Conservation (phyloP, 2,113 vertebrate genomes). For the Ptychochromis oligacanthus region DNA sequence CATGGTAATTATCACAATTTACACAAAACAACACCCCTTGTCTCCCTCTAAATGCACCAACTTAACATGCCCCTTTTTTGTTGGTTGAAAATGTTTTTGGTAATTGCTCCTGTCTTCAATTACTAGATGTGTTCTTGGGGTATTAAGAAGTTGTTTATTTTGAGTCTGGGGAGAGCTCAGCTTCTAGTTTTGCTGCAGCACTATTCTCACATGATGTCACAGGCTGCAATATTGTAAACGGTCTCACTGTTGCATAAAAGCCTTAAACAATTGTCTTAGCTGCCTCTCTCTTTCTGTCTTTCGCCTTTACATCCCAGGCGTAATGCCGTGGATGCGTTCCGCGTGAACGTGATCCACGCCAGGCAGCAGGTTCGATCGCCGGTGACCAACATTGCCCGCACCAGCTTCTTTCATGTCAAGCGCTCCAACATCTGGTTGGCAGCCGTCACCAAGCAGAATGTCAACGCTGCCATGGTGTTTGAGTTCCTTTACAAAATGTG, state of each 20-base stretch:
- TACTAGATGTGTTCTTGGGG: neutral
- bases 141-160: neutral
- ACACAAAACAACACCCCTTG: conserved; percentile 26
- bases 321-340: conserved; percentile 97
- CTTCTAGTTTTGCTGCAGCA: neutral
- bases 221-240: neutral
- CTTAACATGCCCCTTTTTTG: neutral
- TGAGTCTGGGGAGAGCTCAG: neutral
- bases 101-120: neutral
- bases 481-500: conserved; percentile 99
- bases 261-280: neutral
- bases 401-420: conserved; percentile 99
- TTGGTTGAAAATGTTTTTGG: conserved; percentile 5
- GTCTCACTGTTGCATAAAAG: neutral
- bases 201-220: conserved; percentile 13
- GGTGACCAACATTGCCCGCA: conserved; percentile 98
- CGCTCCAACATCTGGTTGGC: conserved; percentile 99
- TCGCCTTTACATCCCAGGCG: conserved; percentile 78
- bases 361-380: conserved; percentile 98
- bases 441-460: conserved; percentile 99
- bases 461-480: conserved; percentile 99
- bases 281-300: neutral
- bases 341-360: conserved; percentile 98
- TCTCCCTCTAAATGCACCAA: neutral
- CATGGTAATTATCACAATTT: conserved; percentile 42